phyloP scores from a whole-genome alignment of 2,888 invertebrate species.

The Drosophila paranaensis region DNA sequence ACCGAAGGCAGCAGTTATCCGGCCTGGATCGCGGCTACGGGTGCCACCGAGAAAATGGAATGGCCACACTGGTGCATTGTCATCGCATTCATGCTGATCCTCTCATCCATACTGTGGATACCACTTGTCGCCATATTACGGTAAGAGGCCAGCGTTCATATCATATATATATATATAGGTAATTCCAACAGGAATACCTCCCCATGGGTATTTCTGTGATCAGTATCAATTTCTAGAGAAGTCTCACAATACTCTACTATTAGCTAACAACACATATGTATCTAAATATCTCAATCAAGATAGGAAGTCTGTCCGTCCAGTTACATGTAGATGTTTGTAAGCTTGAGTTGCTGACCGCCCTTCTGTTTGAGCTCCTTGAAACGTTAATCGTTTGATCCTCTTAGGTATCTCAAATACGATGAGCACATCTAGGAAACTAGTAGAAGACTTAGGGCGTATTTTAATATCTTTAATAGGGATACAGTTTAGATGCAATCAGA shows the following conservation, averaged over 20 bases:
- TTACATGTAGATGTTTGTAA: too few relatives aligned
- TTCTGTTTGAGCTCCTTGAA: too few relatives aligned
- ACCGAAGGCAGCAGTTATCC: conserved; percentile 93
- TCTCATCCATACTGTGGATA: conserved; percentile 95
- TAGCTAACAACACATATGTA: not conserved
- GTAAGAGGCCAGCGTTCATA: conserved; percentile 84
- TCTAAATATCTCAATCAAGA: not conserved
- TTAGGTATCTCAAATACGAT: too few relatives aligned
- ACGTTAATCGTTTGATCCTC: too few relatives aligned
- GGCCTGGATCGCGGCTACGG: conserved; percentile 91
- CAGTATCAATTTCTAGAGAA: not conserved
- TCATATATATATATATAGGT: too few relatives aligned
- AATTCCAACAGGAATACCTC: not conserved
- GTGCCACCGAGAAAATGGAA: conserved; percentile 90
- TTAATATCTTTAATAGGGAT: too few relatives aligned
- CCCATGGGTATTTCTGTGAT: not conserved
- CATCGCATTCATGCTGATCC: conserved; percentile 90
- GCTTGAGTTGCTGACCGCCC: too few relatives aligned
- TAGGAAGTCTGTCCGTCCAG: too few relatives aligned
- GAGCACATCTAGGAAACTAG: too few relatives aligned
- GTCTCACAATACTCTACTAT: not conserved
- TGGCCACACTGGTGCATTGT: conserved; percentile 95
- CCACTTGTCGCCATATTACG: conserved; percentile 92
- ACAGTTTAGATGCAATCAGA: too few relatives aligned
- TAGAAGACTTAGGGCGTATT: too few relatives aligned